Conservation (phyloP, 2,113 vertebrate genomes). For the Antechinus stuartii region DNA sequence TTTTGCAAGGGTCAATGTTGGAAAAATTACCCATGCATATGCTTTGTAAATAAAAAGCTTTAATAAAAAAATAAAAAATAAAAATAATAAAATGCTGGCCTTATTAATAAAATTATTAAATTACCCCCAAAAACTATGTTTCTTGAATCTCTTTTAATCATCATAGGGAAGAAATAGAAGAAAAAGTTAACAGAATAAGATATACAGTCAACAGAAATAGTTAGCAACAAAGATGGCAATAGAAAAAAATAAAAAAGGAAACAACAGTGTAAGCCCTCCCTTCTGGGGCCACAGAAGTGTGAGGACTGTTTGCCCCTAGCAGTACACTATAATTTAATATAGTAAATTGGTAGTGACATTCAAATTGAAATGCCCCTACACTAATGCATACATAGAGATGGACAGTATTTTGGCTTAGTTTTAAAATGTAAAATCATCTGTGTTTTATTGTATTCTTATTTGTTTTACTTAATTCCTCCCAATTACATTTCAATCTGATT, state of each 20-base stretch:
- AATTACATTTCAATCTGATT: not conserved
- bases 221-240: not conserved
- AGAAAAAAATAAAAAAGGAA: not conserved
- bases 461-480: not conserved
- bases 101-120: too few species aligned
- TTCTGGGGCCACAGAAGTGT: not conserved
- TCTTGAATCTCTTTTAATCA: too few species aligned
- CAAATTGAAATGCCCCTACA: not conserved
- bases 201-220: not conserved
- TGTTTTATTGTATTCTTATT: not conserved
- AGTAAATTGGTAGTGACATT: too few species aligned
- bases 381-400: not conserved
- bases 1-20: too few species aligned
- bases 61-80: too few species aligned
- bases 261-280: not conserved
- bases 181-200: not conserved
- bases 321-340: not conserved
- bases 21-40: too few species aligned
- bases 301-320: not conserved
- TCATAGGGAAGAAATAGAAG: not conserved
- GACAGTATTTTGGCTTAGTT: not conserved
- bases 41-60: too few species aligned
- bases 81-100: too few species aligned
- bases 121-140: too few species aligned
- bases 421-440: not conserved